A percentile compares a stretch with the other conserved stretches of the same genome.
Evolutionary conservation across 2,113 vertebrate genomes (phyloP).

Genomic region (Xenopus laevis): DNA sequence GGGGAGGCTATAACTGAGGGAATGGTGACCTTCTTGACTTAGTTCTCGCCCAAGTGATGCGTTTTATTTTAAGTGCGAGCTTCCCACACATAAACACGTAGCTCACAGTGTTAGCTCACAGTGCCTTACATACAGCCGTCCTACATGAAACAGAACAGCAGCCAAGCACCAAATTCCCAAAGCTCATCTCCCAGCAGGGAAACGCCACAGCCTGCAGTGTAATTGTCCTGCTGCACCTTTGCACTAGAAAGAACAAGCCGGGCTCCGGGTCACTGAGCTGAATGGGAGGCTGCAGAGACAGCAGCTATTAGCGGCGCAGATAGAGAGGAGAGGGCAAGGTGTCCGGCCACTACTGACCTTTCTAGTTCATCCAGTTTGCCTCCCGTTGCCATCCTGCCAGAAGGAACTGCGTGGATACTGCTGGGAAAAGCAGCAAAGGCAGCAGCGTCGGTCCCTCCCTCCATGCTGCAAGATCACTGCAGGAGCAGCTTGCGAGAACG

Average conservation of each 20-base stretch:
- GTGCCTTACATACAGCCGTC: not conserved
- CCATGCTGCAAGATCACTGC: slow-evolving; percentile 56
- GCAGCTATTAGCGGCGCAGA: not conserved
- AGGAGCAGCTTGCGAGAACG: slow-evolving; percentile 60
- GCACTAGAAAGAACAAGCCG: not conserved
- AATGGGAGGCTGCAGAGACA: not conserved
- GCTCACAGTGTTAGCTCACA: not conserved
- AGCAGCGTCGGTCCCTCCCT: slow-evolving; percentile 47
- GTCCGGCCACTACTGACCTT: slow-evolving; percentile 49
- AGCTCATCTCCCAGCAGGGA: not conserved
- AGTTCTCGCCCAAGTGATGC: not conserved
- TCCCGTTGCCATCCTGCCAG: slow-evolving; percentile 28
- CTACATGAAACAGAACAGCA: not conserved
- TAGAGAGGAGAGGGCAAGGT: slow-evolving; percentile 10
- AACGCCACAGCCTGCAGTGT: not conserved
- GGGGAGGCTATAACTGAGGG: too few relatives aligned
- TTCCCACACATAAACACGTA: not conserved
- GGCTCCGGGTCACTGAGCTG: not conserved
- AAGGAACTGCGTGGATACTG: slow-evolving; percentile 21
- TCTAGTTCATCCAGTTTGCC: slow-evolving; percentile 16
- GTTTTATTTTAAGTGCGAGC: not conserved
- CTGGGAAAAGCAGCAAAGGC: slow-evolving; percentile 15
- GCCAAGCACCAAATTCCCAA: not conserved
- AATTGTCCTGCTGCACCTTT: not conserved
- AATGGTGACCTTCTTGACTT: not conserved